Evolutionary conservation across 2,888 invertebrate species (phyloP), one percentile per base, ranked within the genome.

Genomic region (Seladonia tumulorum): DNA sequence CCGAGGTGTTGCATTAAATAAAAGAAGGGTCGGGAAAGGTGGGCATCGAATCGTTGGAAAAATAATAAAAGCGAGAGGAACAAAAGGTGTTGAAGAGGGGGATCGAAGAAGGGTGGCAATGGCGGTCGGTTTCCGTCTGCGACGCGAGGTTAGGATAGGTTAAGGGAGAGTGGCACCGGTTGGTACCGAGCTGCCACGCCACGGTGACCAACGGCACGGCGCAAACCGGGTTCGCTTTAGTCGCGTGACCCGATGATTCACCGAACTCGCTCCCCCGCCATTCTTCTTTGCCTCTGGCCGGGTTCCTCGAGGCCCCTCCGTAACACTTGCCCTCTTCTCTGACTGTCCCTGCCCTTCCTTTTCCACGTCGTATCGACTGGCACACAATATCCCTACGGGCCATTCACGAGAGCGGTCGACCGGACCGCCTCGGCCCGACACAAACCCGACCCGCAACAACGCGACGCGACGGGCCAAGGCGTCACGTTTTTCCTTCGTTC

Each of bases 221-320:
- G 86, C 77, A 82, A 81, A 87, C 76, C 79, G 83, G 87, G 82
- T 85, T 85, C 85, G 77, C 85, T 74, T 89, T 90, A 82, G 90
- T 94, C 93, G 94, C 94, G 94, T 94, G 94, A 94, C 94, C 93
- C 91, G 94, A 93, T 94, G 94, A 94, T 94, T 94, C 94, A 94
- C 93, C 91, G 84, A 87, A 86, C 86, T 87, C 85, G 78, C 90
- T 87, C 83, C 79, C 81, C 76, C 79, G 76, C 82, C 68, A 66
- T 82, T 79, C 77, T 81, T 76, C 89, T 79, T 78, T 79, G 49
- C 49, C 80, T 79, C 72, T 18, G 63, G 63, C 49, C 79, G 76
- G 81, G 79, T 85, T 85, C 85, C 82, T 80, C 79, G 71, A 75
- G 71, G 49, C 73, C 60, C 81, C 35, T 71, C 45, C 29, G 25